These are phyloP conservation scores for Aphidius ervi DNA, from an alignment of 1,140 invertebrate genomes.

Conservation along the genomic window DNA sequence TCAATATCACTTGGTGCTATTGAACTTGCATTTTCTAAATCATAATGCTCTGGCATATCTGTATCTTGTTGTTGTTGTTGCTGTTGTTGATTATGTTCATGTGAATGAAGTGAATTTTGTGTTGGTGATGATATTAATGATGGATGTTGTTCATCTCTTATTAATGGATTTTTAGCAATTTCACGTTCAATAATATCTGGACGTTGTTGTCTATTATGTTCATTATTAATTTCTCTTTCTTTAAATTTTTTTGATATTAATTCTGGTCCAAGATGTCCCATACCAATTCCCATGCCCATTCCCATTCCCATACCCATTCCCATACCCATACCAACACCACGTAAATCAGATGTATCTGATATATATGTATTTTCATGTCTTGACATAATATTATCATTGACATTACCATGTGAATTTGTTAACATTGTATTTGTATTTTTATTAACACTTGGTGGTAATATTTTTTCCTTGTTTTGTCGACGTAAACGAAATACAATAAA, in stretches of 20 bases:
- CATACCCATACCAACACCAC: conserved; percentile 54
- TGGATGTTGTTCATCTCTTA: conserved; percentile 67
- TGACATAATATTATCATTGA: conserved; percentile 42
- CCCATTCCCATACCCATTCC: no score
- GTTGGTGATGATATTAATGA: conserved; percentile 61
- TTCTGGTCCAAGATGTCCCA: conserved; percentile 68
- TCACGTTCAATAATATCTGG: conserved; percentile 92
- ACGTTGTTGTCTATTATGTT: conserved; percentile 67
- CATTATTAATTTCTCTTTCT: conserved; percentile 70
- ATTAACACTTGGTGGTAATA: conserved; percentile 37
- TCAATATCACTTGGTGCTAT: conserved; percentile 97
- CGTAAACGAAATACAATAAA: conserved; percentile 84
- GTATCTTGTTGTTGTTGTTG: conserved; percentile 66
- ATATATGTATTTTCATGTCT: conserved; percentile 52
- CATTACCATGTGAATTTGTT: conserved; percentile 37
- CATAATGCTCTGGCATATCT: conserved; percentile 92
- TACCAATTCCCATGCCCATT: no score
- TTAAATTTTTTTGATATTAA: conserved; percentile 83
- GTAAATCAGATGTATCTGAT: conserved; percentile 44
- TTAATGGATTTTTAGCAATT: conserved; percentile 73
- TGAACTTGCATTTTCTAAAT: conserved; percentile 93
- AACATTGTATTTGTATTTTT: conserved; percentile 47
- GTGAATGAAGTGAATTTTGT: conserved; percentile 61
- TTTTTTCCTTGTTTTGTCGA: conserved; percentile 79
- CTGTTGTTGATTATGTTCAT: conserved; percentile 63